Percentiles rank a stretch among this genome's conserved stretches.
Evolutionary conservation across 2,113 vertebrate genomes (phyloP).

Genomic region (Euleptes europaea): DNA sequence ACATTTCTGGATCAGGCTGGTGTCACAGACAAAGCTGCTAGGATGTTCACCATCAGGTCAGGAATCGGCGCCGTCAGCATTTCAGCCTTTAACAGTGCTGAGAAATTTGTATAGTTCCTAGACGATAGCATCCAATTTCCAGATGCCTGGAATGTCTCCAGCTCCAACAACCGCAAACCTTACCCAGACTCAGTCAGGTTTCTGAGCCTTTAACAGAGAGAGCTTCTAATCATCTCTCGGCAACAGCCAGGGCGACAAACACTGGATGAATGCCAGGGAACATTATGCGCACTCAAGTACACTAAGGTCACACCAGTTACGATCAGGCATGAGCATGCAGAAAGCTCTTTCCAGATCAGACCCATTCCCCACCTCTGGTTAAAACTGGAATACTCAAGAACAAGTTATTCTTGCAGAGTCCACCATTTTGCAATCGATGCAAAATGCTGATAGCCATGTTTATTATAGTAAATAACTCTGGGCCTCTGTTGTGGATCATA

Average conservation of each 20-base stretch:
- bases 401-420: not conserved
- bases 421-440: not conserved
- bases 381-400: not conserved
- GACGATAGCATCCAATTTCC: not conserved
- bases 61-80: not conserved
- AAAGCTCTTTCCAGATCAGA: not conserved
- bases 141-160: not conserved
- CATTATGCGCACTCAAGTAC: not conserved
- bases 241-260: not conserved
- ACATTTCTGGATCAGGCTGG: not conserved
- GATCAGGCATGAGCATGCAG: not conserved
- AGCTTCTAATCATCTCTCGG: not conserved
- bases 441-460: not conserved
- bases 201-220: not conserved
- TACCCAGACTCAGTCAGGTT: not conserved
- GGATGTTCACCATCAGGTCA: not conserved
- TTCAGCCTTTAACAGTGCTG: not conserved
- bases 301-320: not conserved
- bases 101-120: not conserved
- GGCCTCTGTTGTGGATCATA: not conserved
- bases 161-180: not conserved
- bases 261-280: not conserved
- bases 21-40: not conserved
- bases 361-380: not conserved
- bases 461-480: not conserved